Base-by-base conservation (phyloP, 2,113 vertebrate species). In the Aspiorhynchus laticeps region DNA sequence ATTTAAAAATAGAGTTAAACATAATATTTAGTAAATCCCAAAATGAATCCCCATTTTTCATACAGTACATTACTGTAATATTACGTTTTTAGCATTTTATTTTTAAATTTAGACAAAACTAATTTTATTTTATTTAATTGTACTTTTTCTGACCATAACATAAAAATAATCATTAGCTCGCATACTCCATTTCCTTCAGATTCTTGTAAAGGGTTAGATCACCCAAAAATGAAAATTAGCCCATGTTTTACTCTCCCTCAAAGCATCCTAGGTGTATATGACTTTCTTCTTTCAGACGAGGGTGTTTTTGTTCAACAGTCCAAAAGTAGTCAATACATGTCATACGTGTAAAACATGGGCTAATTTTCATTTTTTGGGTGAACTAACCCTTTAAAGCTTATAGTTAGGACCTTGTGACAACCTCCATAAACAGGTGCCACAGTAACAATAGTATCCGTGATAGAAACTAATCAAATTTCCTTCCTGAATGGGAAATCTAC, bases 401-500 rank as follows among this genome's bases (percentile, higher is more conserved):
- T 56, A 21, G 53, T 83, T 31, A 51, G 71, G 11, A 36, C 65
- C 41, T 83, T 3, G 14, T 17, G 41, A 43, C 73, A 17, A 65
- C 88, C 78, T 67, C 31, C 12, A 74, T 53, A 17, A 84, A 74
- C 48, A 81, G 17, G 46, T 26, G 38, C 14, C 56, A n/a, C 11
- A 28, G 28, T 46, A 48, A 81, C 74, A 65, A 48, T 53, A 73
- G 38, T 11, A 26, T 36, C 12, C 76, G 17, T 61, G 46, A 71
- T 43, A 10, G 19, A 8, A 26, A 46, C 43, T 67, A 80, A 87
- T 85, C 24, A 83, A 86, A 89, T 78, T 24, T 21, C 15, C 7
- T 6, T 85, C 53, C 51, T 46, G 14, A 83, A 80, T 15, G 8
- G 75, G 67, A 85, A 78, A 63, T 51, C 65, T 67, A 21, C 14